phyloP scores from a whole-genome alignment of 2,113 vertebrate species.

The Piprites chloris region DNA sequence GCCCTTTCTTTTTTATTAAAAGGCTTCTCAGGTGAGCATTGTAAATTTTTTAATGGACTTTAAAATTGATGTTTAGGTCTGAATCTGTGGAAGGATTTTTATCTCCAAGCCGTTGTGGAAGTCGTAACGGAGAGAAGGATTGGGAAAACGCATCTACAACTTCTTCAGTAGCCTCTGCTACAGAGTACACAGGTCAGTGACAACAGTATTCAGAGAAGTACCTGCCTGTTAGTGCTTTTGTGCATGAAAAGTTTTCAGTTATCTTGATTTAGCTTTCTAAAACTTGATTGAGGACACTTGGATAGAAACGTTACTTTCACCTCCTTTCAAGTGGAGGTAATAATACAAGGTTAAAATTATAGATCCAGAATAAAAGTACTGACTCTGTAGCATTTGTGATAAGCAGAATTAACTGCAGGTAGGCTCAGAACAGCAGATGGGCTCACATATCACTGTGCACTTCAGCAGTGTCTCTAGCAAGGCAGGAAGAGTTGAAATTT shows the following conservation, averaged over 20 bases:
- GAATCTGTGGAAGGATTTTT: slow-evolving; percentile 94
- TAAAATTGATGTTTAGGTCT: slow-evolving; percentile 74
- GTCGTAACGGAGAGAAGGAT: slow-evolving; percentile 95
- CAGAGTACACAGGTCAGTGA: slow-evolving; percentile 91
- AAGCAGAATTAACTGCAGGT: background rate
- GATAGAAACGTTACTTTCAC: background rate
- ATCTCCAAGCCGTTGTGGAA: slow-evolving; percentile 88
- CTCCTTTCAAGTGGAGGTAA: background rate
- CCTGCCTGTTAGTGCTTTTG: background rate
- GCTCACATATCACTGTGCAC: background rate
- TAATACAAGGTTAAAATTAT: background rate
- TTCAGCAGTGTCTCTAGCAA: background rate
- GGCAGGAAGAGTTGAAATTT: background rate
- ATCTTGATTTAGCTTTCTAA: background rate
- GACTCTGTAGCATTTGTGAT: background rate
- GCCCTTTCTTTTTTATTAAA: background rate
- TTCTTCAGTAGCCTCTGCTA: slow-evolving; percentile 93
- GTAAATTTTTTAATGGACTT: background rate
- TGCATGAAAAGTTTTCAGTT: background rate
- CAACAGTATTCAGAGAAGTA: background rate
- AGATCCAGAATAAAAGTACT: background rate
- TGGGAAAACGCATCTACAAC: slow-evolving; percentile 97
- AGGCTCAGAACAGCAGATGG: background rate
- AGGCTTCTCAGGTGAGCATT: background rate
- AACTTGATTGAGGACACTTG: background rate